Base-by-base conservation (phyloP, 2,797 vertebrate species). In the Tangara arthus region DNA sequence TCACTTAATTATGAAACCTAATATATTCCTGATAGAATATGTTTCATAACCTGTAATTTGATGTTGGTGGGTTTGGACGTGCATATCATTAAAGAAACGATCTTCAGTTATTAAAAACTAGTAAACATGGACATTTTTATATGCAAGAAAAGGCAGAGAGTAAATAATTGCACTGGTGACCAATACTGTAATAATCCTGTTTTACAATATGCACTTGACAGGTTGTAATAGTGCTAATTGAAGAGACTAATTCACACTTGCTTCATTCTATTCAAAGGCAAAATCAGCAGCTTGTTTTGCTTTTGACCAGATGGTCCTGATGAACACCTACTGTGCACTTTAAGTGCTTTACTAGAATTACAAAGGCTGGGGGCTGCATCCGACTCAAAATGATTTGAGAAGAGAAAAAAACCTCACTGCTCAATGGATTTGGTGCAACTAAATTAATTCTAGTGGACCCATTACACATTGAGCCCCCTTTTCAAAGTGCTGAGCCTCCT, bases 291-390 rank as follows among this genome's bases (percentile, higher is more conserved):
- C 98, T 98, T 98, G 98, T 98, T 98, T 98, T 98, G 98, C 98
- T 98, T 98, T 99, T 98, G 98, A 99, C 98, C 99, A 99, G 99
- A 99, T 99, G 99, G 99, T 99, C 99, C 99, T 99, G 99, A 99
- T 99, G 99, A 99, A 99, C 99, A 98, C 99, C 99, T 99, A 99
- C 99, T 99, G 99, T 99, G 99, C 99, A 99, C 99, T 99, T 99
- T 99, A 99, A 99, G 99, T 99, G 99, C 99, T 99, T 99, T 99
- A 99, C 99, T 98, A 98, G 99, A 99, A 99, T 99, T 99, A 99
- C 99, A 99, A 99, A 99, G 98, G 98, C 99, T 98, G 98, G 98
- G 98, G 98, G 97, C 97, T 98, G 98, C 97, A 95, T 98, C 98
- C 97, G 96, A 98, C 98, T 98, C 98, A 97, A 98, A 98, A 98